Evolutionary conservation across 2,888 invertebrate species (phyloP), one percentile per base, ranked within the genome.

Genomic region (Eupithecia exiguata): DNA sequence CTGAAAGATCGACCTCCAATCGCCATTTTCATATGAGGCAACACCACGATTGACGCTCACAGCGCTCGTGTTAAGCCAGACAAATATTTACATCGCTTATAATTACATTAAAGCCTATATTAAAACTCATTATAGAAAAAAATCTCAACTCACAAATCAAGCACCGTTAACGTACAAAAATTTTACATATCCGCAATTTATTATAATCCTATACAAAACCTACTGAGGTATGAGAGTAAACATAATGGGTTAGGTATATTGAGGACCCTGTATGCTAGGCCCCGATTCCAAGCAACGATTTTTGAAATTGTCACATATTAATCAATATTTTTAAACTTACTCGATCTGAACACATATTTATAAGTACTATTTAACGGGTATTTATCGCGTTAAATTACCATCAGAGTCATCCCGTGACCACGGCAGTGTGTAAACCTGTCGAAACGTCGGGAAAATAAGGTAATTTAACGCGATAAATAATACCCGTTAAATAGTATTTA

Each of bases 81-180:
- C 46, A 72, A 72, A 46, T 74, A 81, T 83, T 79, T 82, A 81
- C 80, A 83, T 74, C 36, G 77, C 69, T 78, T 79, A 77, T 40
- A 35, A 70, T 77, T 78, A 79, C 79, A 78, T 72, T 78, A 62
- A 82, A 82, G 80, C 77, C 80, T 82, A 84, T 38, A 82, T 77
- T 77, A 77, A 78, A 74, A 74, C 78, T 80, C 78, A 78, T 82
- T 84, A 30, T 21, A 83, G 84, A 88, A 88, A 86, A 81, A 87
- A 87, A 84, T 86, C 81, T 87, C 82, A 84, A 82, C 81, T 83
- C 80, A 82, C 82, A 83, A 82, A 84, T 84, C 72, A 88, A 89
- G 89, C 89, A 89, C 89, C 89, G 82, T 86, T 74, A 69, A 70
- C 78, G 73, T 82, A 74, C 81, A 76, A 80, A 81, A 21, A 46